These are phyloP conservation scores for Chloropsis cyanopogon DNA, from an alignment of 2,113 vertebrate species.

Conservation along the genomic window DNA sequence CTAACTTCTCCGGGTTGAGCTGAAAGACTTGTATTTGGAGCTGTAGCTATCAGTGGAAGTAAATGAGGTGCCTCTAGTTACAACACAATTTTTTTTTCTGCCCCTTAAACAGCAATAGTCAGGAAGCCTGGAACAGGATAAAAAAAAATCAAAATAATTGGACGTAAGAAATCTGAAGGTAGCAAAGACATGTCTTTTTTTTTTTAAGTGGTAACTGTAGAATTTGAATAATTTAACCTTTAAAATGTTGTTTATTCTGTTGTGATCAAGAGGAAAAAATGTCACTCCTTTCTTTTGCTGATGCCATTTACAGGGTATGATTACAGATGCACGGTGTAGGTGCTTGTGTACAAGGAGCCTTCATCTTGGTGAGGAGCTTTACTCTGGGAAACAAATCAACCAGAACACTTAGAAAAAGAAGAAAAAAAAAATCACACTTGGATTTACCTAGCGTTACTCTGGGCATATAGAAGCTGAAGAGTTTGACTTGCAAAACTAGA, in stretches of 20 bases:
- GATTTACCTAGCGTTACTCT: background rate
- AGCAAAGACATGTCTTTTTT: conserved; percentile 47
- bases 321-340: conserved; percentile 51
- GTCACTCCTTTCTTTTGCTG: conserved; percentile 69
- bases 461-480: background rate
- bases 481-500: background rate
- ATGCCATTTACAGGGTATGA: conserved; percentile 66
- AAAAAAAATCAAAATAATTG: conserved; percentile 65
- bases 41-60: conserved; percentile 45
- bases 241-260: conserved; percentile 74
- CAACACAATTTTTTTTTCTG: background rate
- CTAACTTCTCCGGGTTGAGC: conserved; percentile 33
- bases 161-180: conserved; percentile 54
- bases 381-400: background rate
- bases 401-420: background rate
- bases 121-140: conserved; percentile 5
- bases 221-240: conserved; percentile 79
- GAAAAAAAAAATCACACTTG: background rate
- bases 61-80: conserved; percentile 40
- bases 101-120: conserved; percentile 32
- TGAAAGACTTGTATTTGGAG: background rate
- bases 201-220: conserved; percentile 36
- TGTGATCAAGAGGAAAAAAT: conserved; percentile 74
- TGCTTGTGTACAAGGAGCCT: conserved; percentile 42
- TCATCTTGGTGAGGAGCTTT: background rate